Base-by-base conservation (phyloP, 2,797 vertebrate species). In the Oreortyx pictus region DNA sequence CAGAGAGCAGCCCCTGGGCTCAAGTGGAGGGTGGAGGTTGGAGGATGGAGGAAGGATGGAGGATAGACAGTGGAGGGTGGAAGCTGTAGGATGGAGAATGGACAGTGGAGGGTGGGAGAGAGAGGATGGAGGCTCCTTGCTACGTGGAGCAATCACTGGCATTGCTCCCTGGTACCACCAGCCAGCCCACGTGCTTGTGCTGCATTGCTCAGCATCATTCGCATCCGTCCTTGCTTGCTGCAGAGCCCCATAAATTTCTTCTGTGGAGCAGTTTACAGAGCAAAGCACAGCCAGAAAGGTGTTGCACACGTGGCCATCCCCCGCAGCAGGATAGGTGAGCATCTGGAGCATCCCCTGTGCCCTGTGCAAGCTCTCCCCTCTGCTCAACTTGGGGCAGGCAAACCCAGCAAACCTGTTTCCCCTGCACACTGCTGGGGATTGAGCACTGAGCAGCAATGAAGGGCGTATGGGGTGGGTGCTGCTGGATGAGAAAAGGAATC, bases 241-340 rank as follows among this genome's bases (percentile, higher is more conserved):
- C 91, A 61, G 67, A 83, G 57, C 73, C 43, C 82, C 87, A 61
- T 79, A 90, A 86, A 93, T 93, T 74, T 49, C 78, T 64, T 24
- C 62, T 19, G 33, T 54, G 44, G 27, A 85, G 25, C 11, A 11
- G 35, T 93, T 35, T 33, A 23, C 35, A 13, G n/a, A 13, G 39
- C 3, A 2, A 33, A 15, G 46, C 12, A n/a, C 35, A 31, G 39
- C 50, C 78, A 17, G 43, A 59, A 18, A 31, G 27, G 14, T 0
- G 0, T 15, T 27, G 23, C 7, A 19, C 0, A 19, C 35, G 25
- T 16, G 56, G 62, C 39, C 70, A 20, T 71, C 56, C 61, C 72
- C 49, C 35, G 33, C n/a, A 41, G 77, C 66, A 35, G 24, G 66
- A 4, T 3, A 57, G 14, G 5, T 46, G 76, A 12, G 27, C 2